These are phyloP conservation scores for Rhinoderma darwinii DNA, from an alignment of 2,113 vertebrate species.

Conservation along the genomic window DNA sequence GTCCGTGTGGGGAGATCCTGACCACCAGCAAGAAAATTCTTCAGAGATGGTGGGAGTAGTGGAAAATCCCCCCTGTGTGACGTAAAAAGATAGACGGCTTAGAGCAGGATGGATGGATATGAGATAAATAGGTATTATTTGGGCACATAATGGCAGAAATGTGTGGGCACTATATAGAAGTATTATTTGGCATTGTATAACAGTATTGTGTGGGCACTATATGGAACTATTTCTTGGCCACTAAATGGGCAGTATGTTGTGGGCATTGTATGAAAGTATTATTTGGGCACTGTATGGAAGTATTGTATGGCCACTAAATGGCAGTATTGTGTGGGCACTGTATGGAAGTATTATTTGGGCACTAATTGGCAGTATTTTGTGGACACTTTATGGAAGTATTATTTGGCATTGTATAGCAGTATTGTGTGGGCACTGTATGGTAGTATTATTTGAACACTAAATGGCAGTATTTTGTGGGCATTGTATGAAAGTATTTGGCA, in stretches of 20 bases:
- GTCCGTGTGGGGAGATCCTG: constrained; percentile 6
- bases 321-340: no score
- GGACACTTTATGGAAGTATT: background rate
- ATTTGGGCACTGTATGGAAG: no score
- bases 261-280: background rate
- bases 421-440: no score
- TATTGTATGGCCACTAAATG: no score
- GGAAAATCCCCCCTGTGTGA: constrained; percentile 9
- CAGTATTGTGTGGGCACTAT: background rate
- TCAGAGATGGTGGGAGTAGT: background rate
- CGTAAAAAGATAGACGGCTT: no score
- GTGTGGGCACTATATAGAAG: no score
- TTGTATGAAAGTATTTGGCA: background rate
- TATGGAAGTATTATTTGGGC: no score
- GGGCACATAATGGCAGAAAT: no score
- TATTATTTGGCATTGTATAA: background rate
- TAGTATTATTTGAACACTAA: background rate
- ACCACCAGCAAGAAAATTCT: constrained; percentile 5
- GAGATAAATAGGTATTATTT: no score
- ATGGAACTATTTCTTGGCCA: no score
- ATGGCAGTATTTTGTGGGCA: background rate
- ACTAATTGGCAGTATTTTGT: background rate
- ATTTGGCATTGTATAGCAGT: no score
- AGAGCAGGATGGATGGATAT: no score
- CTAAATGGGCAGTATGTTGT: background rate